Evolutionary conservation across 2,797 vertebrate species (phyloP).

Genomic region (Gymnothorax javanicus): DNA sequence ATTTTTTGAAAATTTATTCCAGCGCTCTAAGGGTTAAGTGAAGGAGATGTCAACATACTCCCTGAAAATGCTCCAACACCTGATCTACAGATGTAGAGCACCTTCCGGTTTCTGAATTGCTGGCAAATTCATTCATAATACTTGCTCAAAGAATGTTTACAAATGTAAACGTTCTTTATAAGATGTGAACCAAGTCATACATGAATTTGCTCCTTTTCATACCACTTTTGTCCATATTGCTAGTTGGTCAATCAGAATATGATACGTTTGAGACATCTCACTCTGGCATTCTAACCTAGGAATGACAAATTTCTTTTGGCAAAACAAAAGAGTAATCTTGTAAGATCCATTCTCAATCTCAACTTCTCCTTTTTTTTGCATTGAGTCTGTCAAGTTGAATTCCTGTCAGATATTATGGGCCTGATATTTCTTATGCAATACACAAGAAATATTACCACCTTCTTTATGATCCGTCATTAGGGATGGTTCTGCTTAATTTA

Average conservation of each 20-base stretch:
- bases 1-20: no score
- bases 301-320: neutral
- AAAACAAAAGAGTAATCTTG: neutral
- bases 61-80: conserved; percentile 14
- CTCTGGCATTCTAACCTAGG: neutral
- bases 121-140: neutral
- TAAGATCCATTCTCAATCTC: neutral
- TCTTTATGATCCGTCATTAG: no score
- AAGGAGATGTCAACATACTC: conserved; percentile 19
- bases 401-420: neutral
- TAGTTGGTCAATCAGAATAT: neutral
- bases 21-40: no score
- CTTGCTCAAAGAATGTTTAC: neutral
- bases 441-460: no score
- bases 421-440: no score
- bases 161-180: no score
- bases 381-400: neutral
- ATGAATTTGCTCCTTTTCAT: neutral
- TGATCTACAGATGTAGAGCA: neutral
- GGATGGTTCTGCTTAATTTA: no score
- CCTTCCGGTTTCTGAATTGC: neutral
- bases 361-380: neutral
- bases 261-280: neutral
- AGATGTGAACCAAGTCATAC: neutral
- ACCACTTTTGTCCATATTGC: neutral